A percentile compares a stretch with the other conserved stretches of the same genome.
These are phyloP conservation scores for Melanotaenia pygmaea DNA, from an alignment of 2,797 vertebrate genomes.

Conservation along the genomic window DNA sequence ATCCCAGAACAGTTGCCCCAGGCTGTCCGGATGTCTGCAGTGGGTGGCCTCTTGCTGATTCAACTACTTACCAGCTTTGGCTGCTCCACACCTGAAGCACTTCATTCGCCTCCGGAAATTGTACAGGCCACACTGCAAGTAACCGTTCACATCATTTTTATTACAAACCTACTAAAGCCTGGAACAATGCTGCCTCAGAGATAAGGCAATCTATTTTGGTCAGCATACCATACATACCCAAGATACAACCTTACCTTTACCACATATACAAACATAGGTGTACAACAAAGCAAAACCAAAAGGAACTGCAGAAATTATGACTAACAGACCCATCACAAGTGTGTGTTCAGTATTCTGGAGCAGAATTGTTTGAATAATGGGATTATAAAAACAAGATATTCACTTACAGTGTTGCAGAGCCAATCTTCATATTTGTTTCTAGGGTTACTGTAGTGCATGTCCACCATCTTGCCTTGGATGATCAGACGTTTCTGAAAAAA, in stretches of 20 bases:
- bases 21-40: constrained; percentile 71
- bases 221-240: constrained; percentile 70
- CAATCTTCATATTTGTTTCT: constrained; percentile 99
- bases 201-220: constrained; percentile 67
- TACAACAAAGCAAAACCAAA: constrained; percentile 37
- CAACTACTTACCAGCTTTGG: constrained; percentile 93
- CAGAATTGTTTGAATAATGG: constrained; percentile 29
- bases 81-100: constrained; percentile 99
- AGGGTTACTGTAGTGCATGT: constrained; percentile 99
- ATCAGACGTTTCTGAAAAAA: constrained; percentile 97
- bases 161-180: constrained; percentile 80
- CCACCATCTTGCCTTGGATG: constrained; percentile 96
- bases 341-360: constrained; percentile 23
- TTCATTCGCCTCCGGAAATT: constrained; percentile 99
- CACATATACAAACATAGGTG: constrained; percentile 30
- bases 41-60: constrained; percentile 75
- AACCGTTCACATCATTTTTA: constrained; percentile 86
- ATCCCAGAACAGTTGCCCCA: constrained; percentile 53
- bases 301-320: constrained; percentile 33
- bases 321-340: constrained; percentile 30
- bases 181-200: constrained; percentile 75
- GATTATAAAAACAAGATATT: constrained; percentile 31
- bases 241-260: constrained; percentile 66
- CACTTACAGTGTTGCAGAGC: constrained; percentile 97
- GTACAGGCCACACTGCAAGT: constrained; percentile 98